phyloP scores from a whole-genome alignment of 1,140 invertebrate genomes.

The Coenobita brevimanus region DNA sequence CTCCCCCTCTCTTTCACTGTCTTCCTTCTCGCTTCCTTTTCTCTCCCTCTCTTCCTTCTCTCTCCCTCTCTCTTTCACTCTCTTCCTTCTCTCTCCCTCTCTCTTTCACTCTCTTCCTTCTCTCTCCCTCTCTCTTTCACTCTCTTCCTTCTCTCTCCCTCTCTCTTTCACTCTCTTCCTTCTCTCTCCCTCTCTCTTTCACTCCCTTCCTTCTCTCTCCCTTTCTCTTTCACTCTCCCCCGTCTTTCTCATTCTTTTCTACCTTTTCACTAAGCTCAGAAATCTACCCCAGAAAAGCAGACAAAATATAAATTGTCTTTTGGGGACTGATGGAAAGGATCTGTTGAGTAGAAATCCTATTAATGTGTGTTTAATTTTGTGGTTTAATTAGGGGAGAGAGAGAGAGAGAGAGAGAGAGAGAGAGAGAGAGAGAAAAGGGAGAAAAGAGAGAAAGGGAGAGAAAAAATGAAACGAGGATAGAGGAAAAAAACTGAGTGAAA shows the following conservation, averaged over 20 bases:
- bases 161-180: not conserved
- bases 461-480: not conserved
- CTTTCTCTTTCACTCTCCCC: not conserved
- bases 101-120: not conserved
- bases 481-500: not conserved
- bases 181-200: not conserved
- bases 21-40: not conserved
- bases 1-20: not conserved
- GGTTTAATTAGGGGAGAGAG: not conserved
- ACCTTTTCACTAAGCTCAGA: no score
- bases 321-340: no score
- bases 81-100: not conserved
- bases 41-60: no score
- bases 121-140: not conserved
- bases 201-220: not conserved
- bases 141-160: not conserved
- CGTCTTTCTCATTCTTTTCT: no score
- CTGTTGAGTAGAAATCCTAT: no score
- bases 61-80: not conserved
- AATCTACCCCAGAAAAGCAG: no score
- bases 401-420: not conserved
- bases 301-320: no score
- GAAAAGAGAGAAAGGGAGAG: not conserved
- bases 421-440: not conserved
- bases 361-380: no score